Evolutionary conservation across 2,113 vertebrate genomes (phyloP).

Genomic region (Percopsis transmontana): DNA sequence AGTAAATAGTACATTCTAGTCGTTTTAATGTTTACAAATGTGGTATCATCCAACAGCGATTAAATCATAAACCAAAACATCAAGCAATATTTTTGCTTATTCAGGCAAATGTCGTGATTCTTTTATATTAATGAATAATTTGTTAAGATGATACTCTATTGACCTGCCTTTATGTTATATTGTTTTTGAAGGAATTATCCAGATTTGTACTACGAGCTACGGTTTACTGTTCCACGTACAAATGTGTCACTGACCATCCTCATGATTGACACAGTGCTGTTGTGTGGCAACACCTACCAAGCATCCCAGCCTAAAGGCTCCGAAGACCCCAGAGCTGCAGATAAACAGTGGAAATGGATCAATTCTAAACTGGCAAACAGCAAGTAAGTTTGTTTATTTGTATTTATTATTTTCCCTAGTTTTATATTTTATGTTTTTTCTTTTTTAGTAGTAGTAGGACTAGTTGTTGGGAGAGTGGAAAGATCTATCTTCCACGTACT

Average conservation of each 20-base stretch:
- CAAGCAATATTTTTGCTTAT: neutral
- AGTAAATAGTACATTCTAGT: too few relatives aligned
- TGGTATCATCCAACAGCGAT: neutral
- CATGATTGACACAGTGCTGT: slow-evolving; percentile 73
- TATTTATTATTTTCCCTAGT: neutral
- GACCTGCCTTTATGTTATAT: neutral
- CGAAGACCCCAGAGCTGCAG: slow-evolving; percentile 38
- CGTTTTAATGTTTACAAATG: neutral
- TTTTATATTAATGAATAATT: too few relatives aligned
- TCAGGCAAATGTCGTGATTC: neutral
- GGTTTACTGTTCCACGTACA: slow-evolving; percentile 57
- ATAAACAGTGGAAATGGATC: slow-evolving; percentile 67
- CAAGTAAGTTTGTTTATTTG: slow-evolving; percentile 41
- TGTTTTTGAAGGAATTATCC: slow-evolving; percentile 66
- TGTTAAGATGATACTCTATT: too few relatives aligned
- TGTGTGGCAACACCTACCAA: slow-evolving; percentile 76
- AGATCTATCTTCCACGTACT: too few relatives aligned
- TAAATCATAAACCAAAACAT: neutral
- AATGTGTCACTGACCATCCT: slow-evolving; percentile 62
- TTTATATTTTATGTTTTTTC: neutral
- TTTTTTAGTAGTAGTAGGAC: neutral
- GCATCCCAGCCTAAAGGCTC: slow-evolving; percentile 46
- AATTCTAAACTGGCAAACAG: slow-evolving; percentile 48
- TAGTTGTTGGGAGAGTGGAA: neutral
- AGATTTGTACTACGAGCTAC: slow-evolving; percentile 63